Percentiles rank a stretch among this genome's conserved stretches.
These are phyloP conservation scores for Carposina sasakii DNA, from an alignment of 1,140 invertebrate species.

Conservation along the genomic window DNA sequence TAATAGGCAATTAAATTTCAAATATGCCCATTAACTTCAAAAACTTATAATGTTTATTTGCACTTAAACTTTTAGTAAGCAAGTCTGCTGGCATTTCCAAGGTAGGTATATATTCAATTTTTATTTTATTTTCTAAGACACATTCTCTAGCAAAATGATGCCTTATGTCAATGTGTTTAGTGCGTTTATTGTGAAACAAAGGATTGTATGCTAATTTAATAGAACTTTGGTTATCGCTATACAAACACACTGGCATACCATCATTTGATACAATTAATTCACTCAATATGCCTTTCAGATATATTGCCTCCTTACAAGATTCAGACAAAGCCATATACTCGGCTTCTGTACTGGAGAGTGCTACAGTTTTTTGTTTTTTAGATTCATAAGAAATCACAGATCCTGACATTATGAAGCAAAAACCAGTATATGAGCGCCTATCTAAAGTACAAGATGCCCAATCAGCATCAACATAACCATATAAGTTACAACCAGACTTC, in stretches of 20 bases:
- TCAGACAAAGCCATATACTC: background rate
- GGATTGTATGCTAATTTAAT: slow-evolving; percentile 15
- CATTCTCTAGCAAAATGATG: slow-evolving; percentile 8
- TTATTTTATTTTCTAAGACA: background rate
- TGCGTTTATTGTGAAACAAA: slow-evolving; percentile 10
- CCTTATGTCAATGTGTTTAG: slow-evolving; percentile 12
- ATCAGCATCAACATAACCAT: slow-evolving; percentile 53
- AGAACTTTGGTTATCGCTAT: slow-evolving; percentile 22
- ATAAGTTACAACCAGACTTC: slow-evolving; percentile 8
- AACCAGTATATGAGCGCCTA: slow-evolving; percentile 54
- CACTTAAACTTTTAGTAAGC: background rate
- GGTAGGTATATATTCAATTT: background rate
- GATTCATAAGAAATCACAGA: slow-evolving; percentile 30
- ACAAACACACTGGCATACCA: background rate
- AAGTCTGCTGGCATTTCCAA: background rate
- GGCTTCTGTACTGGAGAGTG: slow-evolving; percentile 12
- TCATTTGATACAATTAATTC: background rate
- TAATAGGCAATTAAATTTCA: too few species aligned
- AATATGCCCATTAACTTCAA: slow-evolving; percentile 10
- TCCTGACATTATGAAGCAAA: slow-evolving; percentile 34
- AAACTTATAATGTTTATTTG: background rate
- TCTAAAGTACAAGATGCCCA: slow-evolving; percentile 45
- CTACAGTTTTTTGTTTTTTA: slow-evolving; percentile 19
- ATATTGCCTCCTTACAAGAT: slow-evolving; percentile 9
- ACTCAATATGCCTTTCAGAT: background rate